These are phyloP conservation scores for Acrobeloides nanus DNA, from an alignment of 2,888 invertebrate species.

Conservation along the genomic window DNA sequence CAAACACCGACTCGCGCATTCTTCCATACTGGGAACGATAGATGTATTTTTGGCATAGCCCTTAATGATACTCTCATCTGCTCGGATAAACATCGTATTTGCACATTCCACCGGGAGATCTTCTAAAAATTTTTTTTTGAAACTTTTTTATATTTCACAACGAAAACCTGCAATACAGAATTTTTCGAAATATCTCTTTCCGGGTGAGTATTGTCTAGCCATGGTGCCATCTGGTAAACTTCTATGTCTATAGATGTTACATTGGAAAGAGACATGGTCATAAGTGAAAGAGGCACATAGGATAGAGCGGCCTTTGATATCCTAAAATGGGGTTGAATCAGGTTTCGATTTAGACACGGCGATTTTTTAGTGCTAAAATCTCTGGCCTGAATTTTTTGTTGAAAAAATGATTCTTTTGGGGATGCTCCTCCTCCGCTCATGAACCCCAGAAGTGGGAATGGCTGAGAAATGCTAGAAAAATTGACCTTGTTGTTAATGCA, in stretches of 20 bases:
- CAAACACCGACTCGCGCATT: conserved; percentile 45
- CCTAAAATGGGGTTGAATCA: no score
- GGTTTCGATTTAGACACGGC: no score
- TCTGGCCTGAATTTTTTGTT: no score
- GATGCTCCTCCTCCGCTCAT: no score
- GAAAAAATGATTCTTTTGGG: no score
- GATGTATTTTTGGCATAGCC: conserved; percentile 40
- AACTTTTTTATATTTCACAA: background rate
- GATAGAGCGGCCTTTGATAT: no score
- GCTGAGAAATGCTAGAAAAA: no score
- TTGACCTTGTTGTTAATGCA: no score
- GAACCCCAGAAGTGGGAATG: no score
- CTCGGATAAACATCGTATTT: conserved; percentile 41
- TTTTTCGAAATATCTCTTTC: conserved; percentile 49
- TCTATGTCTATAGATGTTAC: conserved; percentile 35
- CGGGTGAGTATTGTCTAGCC: conserved; percentile 16
- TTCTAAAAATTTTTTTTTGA: conserved; percentile 26
- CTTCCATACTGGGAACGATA: conserved; percentile 36
- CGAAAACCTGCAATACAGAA: conserved; percentile 42
- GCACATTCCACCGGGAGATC: conserved; percentile 32
- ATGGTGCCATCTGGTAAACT: conserved; percentile 33
- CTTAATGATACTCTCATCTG: conserved; percentile 46
- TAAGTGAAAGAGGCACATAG: conserved; percentile 46
- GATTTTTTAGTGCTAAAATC: no score
- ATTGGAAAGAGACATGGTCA: conserved; percentile 36